A percentile compares a stretch with the other conserved stretches of the same genome.
phyloP scores from a whole-genome alignment of 2,797 vertebrate species.

The Gadopsis bispinosus region DNA sequence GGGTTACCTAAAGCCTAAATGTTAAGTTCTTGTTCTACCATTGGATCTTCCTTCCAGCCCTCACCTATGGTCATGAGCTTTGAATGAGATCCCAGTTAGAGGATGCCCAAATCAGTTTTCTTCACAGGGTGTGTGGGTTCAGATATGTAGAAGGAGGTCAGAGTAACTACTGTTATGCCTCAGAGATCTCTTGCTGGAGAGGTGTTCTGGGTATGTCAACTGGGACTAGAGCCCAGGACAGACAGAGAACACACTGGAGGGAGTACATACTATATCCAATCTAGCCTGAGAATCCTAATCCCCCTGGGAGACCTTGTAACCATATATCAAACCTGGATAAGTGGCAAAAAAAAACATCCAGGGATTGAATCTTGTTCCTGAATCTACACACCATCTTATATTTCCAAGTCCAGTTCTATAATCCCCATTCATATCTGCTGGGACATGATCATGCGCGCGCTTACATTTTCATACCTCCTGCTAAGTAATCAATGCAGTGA shows the following conservation, averaged over 20 bases:
- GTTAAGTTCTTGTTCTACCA: neutral
- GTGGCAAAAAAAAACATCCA: neutral
- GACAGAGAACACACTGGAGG: neutral
- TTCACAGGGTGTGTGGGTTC: neutral
- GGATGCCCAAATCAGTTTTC: neutral
- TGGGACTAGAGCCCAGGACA: neutral
- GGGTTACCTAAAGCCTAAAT: neutral
- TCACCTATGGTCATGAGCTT: neutral
- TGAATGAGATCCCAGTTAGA: neutral
- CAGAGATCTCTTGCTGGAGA: neutral
- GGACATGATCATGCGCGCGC: conserved; percentile 15
- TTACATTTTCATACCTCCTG: conserved; percentile 8
- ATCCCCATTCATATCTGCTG: neutral
- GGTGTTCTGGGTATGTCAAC: neutral
- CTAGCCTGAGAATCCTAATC: neutral
- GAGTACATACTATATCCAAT: neutral
- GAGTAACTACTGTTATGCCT: neutral
- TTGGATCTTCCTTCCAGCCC: neutral
- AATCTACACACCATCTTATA: neutral
- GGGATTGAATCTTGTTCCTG: neutral
- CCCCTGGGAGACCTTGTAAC: neutral
- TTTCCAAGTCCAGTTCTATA: conserved; percentile 7
- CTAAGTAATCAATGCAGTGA: conserved; percentile 37
- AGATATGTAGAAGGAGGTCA: neutral
- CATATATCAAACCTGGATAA: neutral